Conservation (phyloP, 2,888 invertebrate genomes). For the Machimus atricapillus region DNA sequence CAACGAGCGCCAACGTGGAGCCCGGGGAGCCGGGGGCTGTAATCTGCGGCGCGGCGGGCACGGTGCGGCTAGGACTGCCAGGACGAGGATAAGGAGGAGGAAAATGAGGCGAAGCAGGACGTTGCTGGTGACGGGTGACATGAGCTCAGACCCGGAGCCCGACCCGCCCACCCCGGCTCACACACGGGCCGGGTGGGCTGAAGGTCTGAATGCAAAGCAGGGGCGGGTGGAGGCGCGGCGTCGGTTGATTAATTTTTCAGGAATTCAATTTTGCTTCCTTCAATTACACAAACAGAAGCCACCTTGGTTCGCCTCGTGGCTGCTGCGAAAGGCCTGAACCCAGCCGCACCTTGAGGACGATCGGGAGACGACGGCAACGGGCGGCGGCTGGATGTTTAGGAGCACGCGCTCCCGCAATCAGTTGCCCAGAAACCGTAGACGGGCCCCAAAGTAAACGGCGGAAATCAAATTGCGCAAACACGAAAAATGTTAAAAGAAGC, state of each 20-base stretch:
- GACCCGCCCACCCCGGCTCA: not conserved
- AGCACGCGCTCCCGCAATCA: not conserved
- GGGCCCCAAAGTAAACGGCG: constrained; percentile 39
- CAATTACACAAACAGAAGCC: constrained; percentile 43
- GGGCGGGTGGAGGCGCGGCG: not conserved
- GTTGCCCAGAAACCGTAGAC: not conserved
- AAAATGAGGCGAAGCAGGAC: not conserved
- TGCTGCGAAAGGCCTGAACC: not conserved
- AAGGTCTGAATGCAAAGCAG: constrained; percentile 7
- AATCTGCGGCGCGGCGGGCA: not conserved
- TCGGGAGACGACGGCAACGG: not conserved
- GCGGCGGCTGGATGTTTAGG: not conserved
- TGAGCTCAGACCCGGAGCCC: constrained; percentile 6
- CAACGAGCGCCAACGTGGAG: not conserved
- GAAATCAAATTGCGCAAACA: constrained; percentile 45
- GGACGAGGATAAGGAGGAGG: not conserved
- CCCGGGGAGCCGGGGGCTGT: not conserved
- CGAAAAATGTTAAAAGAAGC: constrained; percentile 46
- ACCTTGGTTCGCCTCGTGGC: not conserved
- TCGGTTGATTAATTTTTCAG: constrained; percentile 46
- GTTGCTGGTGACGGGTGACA: constrained; percentile 43
- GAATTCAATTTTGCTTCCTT: constrained; percentile 46
- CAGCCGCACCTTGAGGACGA: not conserved
- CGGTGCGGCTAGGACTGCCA: not conserved
- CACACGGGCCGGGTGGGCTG: constrained; percentile 31